phyloP scores from a whole-genome alignment of 1,140 invertebrate genomes.

The Pogonognathellus flavescens region DNA sequence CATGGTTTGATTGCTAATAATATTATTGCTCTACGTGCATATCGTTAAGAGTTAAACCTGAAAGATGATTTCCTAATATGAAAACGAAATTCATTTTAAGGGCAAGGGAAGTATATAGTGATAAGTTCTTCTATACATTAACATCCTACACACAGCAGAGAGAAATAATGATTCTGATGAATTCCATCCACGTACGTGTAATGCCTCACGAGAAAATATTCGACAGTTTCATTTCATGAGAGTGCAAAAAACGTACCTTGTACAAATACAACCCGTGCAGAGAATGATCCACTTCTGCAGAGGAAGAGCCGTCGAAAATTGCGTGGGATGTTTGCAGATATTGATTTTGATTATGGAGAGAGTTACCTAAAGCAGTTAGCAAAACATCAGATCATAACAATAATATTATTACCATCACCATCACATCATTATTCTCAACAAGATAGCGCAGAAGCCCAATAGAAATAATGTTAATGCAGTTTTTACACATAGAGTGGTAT shows the following conservation, averaged over 20 bases:
- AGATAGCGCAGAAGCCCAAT: too few relatives aligned
- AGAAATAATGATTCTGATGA: neutral
- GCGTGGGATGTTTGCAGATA: conserved; percentile 29
- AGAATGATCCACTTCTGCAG: conserved; percentile 50
- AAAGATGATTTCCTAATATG: conserved; percentile 6
- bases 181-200: neutral
- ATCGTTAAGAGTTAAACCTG: neutral
- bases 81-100: conserved; percentile 8
- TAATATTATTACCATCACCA: too few relatives aligned
- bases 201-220: neutral
- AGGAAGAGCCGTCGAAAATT: conserved; percentile 19
- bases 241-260: conserved; percentile 53
- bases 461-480: too few relatives aligned
- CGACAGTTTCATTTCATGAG: conserved; percentile 22
- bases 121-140: too few relatives aligned
- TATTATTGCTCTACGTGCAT: too few relatives aligned
- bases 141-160: neutral
- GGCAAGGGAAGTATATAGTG: neutral
- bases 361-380: conserved; percentile 42
- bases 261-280: conserved; percentile 57
- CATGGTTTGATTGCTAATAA: too few relatives aligned
- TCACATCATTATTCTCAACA: too few relatives aligned
- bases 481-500: too few relatives aligned
- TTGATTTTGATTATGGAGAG: conserved; percentile 47
- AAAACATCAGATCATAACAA: neutral